Percentiles rank a stretch among this genome's conserved stretches.
Evolutionary conservation across 1,140 invertebrate species (phyloP).

Genomic region (Vollenhovia emeryi): DNA sequence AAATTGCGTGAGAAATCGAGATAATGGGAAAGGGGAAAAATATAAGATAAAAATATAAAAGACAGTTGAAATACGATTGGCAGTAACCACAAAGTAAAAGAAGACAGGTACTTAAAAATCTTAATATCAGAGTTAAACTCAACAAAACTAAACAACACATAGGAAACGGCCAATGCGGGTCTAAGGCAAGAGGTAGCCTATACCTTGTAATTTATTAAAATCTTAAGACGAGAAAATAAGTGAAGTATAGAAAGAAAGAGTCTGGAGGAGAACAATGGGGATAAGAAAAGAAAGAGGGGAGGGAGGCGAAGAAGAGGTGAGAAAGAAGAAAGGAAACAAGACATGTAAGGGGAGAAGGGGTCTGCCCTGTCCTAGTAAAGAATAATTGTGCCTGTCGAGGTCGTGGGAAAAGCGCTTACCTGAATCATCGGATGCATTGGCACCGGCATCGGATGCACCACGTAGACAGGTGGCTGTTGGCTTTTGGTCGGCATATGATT

Average conservation of each 20-base stretch:
- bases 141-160: no score
- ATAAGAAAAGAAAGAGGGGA: neutral
- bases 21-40: neutral
- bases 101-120: neutral
- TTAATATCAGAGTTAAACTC: no score
- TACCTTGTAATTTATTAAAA: no score
- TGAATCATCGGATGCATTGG: constrained; percentile 82
- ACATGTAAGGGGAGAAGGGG: neutral
- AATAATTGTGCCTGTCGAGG: neutral
- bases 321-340: neutral
- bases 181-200: no score
- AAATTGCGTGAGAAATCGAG: neutral
- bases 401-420: constrained; percentile 72
- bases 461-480: constrained; percentile 80
- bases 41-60: neutral
- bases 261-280: neutral
- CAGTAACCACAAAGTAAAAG: neutral
- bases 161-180: no score
- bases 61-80: neutral
- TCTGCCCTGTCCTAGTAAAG: no score
- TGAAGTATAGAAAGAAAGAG: neutral
- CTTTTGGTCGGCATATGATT: constrained; percentile 77
- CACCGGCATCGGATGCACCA: constrained; percentile 80
- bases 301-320: neutral
- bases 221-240: neutral